Evolutionary conservation across 2,797 vertebrate genomes (phyloP).

Genomic region (Gymnoscopelus microlampas): DNA sequence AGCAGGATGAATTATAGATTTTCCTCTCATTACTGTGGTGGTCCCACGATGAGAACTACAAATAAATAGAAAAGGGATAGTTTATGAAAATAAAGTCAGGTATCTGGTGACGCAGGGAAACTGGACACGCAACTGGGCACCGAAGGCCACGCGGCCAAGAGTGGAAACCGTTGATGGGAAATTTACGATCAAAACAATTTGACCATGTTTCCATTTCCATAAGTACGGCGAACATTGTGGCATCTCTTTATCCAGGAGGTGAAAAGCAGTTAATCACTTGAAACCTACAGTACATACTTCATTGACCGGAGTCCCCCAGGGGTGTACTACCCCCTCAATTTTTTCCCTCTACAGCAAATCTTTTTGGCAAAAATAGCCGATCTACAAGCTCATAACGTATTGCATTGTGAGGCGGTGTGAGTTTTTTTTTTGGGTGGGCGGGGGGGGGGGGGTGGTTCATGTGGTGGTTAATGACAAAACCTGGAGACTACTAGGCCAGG

Average conservation of each 20-base stretch:
- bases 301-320: too few relatives aligned
- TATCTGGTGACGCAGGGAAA: constrained; percentile 42
- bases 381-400: too few relatives aligned
- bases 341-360: too few relatives aligned
- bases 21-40: constrained; percentile 37
- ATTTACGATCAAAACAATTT: constrained; percentile 44
- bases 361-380: too few relatives aligned
- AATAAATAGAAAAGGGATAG: constrained; percentile 22
- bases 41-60: constrained; percentile 21
- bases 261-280: neutral
- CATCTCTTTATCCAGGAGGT: constrained; percentile 6
- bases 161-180: constrained; percentile 40
- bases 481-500: neutral
- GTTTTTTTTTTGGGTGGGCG: too few relatives aligned
- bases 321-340: too few relatives aligned
- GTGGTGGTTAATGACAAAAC: constrained; percentile 3
- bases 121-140: constrained; percentile 4
- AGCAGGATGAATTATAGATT: constrained; percentile 33
- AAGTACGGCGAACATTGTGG: neutral
- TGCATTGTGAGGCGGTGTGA: too few relatives aligned
- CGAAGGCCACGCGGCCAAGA: constrained; percentile 29
- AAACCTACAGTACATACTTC: too few relatives aligned
- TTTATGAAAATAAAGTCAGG: constrained; percentile 48
- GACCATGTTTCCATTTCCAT: constrained; percentile 23
- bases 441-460: too few relatives aligned